These are phyloP conservation scores for Ferrisia virgata DNA, from an alignment of 2,888 invertebrate genomes.

Conservation along the genomic window DNA sequence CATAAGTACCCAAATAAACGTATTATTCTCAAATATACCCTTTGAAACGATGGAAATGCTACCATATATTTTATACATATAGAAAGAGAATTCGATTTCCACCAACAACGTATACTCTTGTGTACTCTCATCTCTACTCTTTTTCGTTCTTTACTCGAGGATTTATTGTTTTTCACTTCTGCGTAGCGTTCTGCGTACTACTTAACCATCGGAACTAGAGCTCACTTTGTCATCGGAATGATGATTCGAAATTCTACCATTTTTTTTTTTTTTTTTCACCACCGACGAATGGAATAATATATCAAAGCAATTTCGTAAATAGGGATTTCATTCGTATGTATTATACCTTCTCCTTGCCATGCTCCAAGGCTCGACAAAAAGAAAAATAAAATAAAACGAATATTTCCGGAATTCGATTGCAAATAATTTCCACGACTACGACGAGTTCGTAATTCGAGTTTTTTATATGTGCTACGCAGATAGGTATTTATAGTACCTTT, in stretches of 20 bases:
- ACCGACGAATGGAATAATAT: neutral
- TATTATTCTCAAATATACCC: neutral
- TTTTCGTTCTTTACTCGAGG: neutral
- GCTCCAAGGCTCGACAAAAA: neutral
- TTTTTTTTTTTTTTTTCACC: too few relatives aligned
- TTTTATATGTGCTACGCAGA: neutral
- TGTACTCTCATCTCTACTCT: neutral
- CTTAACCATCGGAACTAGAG: neutral
- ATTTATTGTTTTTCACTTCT: neutral
- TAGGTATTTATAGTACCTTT: neutral
- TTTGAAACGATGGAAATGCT: neutral
- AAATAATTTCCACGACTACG: neutral
- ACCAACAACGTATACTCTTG: neutral
- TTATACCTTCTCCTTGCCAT: neutral
- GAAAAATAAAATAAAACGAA: neutral
- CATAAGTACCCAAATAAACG: neutral
- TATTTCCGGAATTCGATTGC: neutral
- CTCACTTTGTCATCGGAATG: neutral
- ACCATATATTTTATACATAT: neutral
- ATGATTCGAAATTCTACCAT: constrained; percentile 6
- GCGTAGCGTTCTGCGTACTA: too few relatives aligned
- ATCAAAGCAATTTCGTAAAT: constrained; percentile 24
- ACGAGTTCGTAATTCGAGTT: neutral
- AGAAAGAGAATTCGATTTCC: constrained; percentile 12
- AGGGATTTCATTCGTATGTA: neutral